phyloP scores from a whole-genome alignment of 2,113 vertebrate genomes.

The Origma solitaria region DNA sequence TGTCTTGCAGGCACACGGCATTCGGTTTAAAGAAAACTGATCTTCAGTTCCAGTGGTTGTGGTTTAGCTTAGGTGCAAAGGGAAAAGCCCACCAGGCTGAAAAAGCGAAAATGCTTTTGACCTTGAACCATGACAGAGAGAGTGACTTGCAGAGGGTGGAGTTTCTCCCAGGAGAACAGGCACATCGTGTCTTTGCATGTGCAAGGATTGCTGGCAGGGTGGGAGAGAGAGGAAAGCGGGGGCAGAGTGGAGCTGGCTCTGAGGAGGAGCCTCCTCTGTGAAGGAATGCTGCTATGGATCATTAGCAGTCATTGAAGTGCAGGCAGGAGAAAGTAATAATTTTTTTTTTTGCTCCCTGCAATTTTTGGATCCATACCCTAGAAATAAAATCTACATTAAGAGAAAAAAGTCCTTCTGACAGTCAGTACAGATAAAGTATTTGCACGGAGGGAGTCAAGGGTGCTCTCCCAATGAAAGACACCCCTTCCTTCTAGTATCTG shows the following conservation, averaged over 20 bases:
- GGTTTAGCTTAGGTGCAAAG: not conserved
- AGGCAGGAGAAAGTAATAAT: not conserved
- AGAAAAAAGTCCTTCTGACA: not conserved
- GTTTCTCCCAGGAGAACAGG: not conserved
- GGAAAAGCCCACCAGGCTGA: not conserved
- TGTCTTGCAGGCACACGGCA: not conserved
- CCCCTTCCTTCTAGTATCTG: no score
- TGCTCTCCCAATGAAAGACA: not conserved
- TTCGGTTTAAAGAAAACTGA: not conserved
- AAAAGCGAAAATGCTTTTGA: not conserved
- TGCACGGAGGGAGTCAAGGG: not conserved
- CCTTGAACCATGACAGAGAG: not conserved
- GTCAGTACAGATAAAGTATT: not conserved
- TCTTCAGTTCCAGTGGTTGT: not conserved
- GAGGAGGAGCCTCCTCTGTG: not conserved
- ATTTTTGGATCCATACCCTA: not conserved
- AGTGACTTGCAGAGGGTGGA: not conserved
- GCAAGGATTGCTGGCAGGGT: not conserved
- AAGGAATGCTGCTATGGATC: not conserved
- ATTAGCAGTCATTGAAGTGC: not conserved
- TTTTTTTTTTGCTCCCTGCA: not conserved
- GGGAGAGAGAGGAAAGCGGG: not conserved
- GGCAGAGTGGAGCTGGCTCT: not conserved
- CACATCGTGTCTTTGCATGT: not conserved
- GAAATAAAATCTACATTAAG: not conserved